These are phyloP conservation scores for Lordiphosa fenestrarum DNA, from an alignment of 2,888 invertebrate genomes.

Conservation along the genomic window DNA sequence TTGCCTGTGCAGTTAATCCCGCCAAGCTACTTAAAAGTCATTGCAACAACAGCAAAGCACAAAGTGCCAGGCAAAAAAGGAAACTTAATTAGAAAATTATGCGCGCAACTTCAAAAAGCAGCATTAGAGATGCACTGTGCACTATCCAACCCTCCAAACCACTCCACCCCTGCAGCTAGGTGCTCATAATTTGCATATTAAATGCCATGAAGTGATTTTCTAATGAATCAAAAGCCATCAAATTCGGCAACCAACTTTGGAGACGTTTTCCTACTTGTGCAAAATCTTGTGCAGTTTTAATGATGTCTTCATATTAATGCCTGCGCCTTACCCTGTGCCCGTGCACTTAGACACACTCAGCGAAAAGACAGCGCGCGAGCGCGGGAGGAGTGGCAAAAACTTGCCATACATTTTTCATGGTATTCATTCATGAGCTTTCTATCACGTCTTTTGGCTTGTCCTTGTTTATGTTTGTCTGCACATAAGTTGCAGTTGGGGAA, in stretches of 20 bases:
- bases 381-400: background rate
- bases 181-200: slow-evolving; percentile 67
- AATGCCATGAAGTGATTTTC: slow-evolving; percentile 71
- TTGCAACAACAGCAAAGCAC: slow-evolving; percentile 52
- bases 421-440: too few relatives aligned
- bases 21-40: slow-evolving; percentile 69
- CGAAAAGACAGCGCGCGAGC: too few relatives aligned
- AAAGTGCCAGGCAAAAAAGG: slow-evolving; percentile 38
- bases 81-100: slow-evolving; percentile 71
- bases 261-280: slow-evolving; percentile 11
- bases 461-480: too few relatives aligned
- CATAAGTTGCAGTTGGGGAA: too few relatives aligned
- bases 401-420: slow-evolving; percentile 30
- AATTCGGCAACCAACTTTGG: slow-evolving; percentile 42
- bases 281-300: slow-evolving; percentile 62
- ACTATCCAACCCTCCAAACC: background rate
- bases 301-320: slow-evolving; percentile 64
- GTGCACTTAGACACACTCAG: slow-evolving; percentile 43
- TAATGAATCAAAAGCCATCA: slow-evolving; percentile 70
- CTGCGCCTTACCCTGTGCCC: slow-evolving; percentile 41
- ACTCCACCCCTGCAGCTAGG: background rate
- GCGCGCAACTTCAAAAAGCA: slow-evolving; percentile 46
- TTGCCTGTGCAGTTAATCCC: slow-evolving; percentile 55
- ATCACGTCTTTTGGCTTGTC: too few relatives aligned
- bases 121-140: slow-evolving; percentile 40